These are phyloP conservation scores for Geotrupes spiniger DNA, from an alignment of 2,888 invertebrate species.

Conservation along the genomic window DNA sequence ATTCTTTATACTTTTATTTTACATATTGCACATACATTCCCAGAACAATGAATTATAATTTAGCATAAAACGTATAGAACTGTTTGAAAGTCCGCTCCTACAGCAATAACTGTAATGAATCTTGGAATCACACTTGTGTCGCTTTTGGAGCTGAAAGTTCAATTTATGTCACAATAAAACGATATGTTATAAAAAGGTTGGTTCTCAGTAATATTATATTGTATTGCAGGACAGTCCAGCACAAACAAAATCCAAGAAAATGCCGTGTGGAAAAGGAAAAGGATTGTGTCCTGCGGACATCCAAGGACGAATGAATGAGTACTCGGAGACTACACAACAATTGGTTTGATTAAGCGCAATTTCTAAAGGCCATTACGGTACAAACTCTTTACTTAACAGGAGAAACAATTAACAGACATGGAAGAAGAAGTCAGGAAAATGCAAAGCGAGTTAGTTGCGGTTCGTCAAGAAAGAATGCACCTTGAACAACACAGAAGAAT, in stretches of 20 bases:
- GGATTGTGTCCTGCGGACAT: slow-evolving; percentile 51
- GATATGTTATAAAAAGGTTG: no score
- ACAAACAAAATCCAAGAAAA: slow-evolving; percentile 25
- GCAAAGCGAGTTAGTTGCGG: slow-evolving; percentile 52
- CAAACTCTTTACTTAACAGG: slow-evolving; percentile 46
- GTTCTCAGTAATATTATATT: no score
- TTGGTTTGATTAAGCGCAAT: slow-evolving; percentile 46
- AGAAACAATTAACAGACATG: slow-evolving; percentile 58
- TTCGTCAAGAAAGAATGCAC: slow-evolving; percentile 54
- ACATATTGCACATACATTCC: not conserved
- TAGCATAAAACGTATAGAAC: no score
- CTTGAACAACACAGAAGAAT: slow-evolving; percentile 49
- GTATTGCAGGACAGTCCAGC: slow-evolving; percentile 14
- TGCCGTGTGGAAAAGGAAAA: slow-evolving; percentile 42
- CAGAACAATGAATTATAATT: not conserved
- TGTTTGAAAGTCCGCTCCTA: no score
- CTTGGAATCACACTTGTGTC: no score
- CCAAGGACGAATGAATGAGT: slow-evolving; percentile 47
- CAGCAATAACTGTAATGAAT: no score
- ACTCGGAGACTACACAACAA: slow-evolving; percentile 49
- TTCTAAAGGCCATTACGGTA: not conserved
- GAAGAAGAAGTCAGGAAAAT: slow-evolving; percentile 60
- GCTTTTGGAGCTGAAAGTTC: no score
- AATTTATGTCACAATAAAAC: no score
- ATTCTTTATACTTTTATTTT: slow-evolving; percentile 5